These are phyloP conservation scores for Probosciger aterrimus DNA, from an alignment of 2,113 vertebrate species.

Conservation along the genomic window DNA sequence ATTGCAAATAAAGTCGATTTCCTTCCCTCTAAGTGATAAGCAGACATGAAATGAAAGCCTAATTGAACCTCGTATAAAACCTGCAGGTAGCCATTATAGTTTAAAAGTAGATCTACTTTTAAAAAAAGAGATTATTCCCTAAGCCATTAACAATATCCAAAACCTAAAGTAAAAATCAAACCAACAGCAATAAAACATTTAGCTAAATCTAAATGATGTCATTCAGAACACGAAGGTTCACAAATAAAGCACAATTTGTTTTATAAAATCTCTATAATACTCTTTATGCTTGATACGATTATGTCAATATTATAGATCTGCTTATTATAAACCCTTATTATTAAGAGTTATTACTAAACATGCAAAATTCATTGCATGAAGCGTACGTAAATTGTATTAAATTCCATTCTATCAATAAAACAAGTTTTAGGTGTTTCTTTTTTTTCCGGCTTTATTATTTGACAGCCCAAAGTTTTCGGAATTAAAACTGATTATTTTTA, in stretches of 20 bases:
- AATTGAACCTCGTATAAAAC: slow-evolving; percentile 62
- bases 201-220: slow-evolving; percentile 60
- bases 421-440: slow-evolving; percentile 15
- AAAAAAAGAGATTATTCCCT: slow-evolving; percentile 58
- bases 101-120: slow-evolving; percentile 63
- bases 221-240: slow-evolving; percentile 66
- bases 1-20: slow-evolving; percentile 44
- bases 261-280: slow-evolving; percentile 75
- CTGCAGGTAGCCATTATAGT: slow-evolving; percentile 64
- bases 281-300: slow-evolving; percentile 68
- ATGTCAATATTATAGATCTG: slow-evolving; percentile 71
- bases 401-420: slow-evolving; percentile 61
- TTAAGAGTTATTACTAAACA: slow-evolving; percentile 78
- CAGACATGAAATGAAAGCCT: slow-evolving; percentile 57
- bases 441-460: slow-evolving; percentile 43
- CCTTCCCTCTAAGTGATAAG: slow-evolving; percentile 51
- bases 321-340: slow-evolving; percentile 67
- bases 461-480: slow-evolving; percentile 37
- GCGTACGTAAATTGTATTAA: slow-evolving; percentile 71
- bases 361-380: slow-evolving; percentile 82
- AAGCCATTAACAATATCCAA: slow-evolving; percentile 42
- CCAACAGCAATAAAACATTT: slow-evolving; percentile 34
- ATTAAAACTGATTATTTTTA: background rate
- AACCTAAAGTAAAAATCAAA: slow-evolving; percentile 41
- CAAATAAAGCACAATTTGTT: slow-evolving; percentile 70